Evolutionary conservation across 1,140 invertebrate species (phyloP).

Genomic region (Brachionus manjavacas): DNA sequence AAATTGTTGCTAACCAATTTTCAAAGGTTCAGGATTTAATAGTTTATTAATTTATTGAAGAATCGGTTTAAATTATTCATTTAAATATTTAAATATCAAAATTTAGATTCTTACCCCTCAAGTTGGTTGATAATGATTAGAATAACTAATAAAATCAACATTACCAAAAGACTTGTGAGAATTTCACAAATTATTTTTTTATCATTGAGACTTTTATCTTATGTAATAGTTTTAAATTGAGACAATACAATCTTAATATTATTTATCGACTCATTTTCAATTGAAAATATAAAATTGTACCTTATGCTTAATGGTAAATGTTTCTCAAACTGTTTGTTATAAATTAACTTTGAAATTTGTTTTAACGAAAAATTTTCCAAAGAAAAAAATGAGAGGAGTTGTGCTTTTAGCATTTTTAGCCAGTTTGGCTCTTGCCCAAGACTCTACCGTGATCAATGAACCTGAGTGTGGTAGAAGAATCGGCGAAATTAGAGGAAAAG

Average conservation of each 20-base stretch:
- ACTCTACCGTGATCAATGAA: neutral
- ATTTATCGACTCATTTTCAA: neutral
- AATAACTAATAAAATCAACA: too few species aligned
- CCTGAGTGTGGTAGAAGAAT: slow-evolving; percentile 13
- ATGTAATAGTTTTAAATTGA: neutral
- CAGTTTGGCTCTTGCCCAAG: neutral
- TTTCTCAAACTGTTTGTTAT: neutral
- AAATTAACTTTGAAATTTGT: neutral
- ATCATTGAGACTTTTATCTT: neutral
- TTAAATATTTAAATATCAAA: too few species aligned
- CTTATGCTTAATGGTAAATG: neutral
- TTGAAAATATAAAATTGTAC: neutral
- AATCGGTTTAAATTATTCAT: too few species aligned
- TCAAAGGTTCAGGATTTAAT: too few species aligned
- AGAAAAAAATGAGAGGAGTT: slow-evolving; percentile 17
- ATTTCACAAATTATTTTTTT: neutral
- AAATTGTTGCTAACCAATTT: too few species aligned
- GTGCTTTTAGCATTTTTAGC: slow-evolving; percentile 7
- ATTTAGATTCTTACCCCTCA: too few species aligned
- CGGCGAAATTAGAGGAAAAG: neutral
- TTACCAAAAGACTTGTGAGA: neutral
- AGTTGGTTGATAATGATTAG: too few species aligned
- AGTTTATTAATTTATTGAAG: too few species aligned
- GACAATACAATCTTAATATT: neutral
- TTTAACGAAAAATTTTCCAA: neutral